These are phyloP conservation scores for Candoia aspera DNA, from an alignment of 2,113 vertebrate species.

Conservation along the genomic window DNA sequence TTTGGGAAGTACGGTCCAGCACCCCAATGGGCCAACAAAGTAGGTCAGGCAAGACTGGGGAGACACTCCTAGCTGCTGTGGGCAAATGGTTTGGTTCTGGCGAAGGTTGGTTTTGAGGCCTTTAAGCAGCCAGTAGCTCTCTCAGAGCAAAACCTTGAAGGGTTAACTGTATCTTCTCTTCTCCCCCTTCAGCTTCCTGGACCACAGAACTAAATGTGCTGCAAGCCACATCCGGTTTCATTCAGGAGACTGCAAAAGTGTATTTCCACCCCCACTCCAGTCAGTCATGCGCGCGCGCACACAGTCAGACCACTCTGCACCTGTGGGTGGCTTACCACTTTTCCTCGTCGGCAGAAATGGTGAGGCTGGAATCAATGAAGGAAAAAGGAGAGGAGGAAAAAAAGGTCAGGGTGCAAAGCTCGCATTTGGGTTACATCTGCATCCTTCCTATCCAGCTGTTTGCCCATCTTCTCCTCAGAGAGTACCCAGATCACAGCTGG, in stretches of 20 bases:
- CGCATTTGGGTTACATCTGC: not conserved
- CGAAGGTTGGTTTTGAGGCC: too few relatives aligned
- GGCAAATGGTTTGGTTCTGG: not conserved
- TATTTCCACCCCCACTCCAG: not conserved
- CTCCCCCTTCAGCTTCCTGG: not conserved
- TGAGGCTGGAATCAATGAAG: conserved; percentile 67
- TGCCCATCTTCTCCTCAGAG: too few relatives aligned
- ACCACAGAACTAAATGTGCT: not conserved
- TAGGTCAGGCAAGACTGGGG: not conserved
- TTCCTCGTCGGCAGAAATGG: conserved; percentile 82
- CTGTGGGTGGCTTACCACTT: conserved; percentile 76
- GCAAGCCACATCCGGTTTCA: not conserved
- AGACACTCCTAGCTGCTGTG: too few relatives aligned
- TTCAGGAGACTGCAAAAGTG: not conserved
- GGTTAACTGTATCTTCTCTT: not conserved
- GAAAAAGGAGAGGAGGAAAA: not conserved
- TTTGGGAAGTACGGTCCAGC: not conserved
- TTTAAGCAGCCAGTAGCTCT: not conserved
- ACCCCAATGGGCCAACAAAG: not conserved
- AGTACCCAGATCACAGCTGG: not conserved
- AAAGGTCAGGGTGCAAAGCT: not conserved
- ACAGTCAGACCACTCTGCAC: not conserved
- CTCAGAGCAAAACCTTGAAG: not conserved
- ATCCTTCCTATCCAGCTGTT: not conserved
- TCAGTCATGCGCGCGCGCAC: too few relatives aligned